Base-by-base conservation (phyloP, 2,797 vertebrate species). In the Dipus sagitta region DNA sequence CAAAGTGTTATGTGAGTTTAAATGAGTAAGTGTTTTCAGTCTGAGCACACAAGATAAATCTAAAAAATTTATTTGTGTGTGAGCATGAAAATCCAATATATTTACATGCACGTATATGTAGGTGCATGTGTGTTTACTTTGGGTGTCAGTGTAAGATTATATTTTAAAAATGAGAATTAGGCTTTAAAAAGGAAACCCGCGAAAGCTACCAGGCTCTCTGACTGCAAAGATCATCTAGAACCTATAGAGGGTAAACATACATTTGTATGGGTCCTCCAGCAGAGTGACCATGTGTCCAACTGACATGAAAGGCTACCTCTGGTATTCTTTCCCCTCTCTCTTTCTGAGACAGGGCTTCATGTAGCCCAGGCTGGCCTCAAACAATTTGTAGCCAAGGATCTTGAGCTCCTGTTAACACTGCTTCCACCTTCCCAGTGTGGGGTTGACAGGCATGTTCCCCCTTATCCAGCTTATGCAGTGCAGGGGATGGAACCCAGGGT, bases 81-180 rank as follows among this genome's bases (percentile, higher is more conserved):
- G 9, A 28, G 47, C 47, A 47, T 47, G 47, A 47, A 47, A 47
- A 47, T 11, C 47, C 47, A 47, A 47, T 47, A 47, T 47, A 47
- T 47, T 47, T 47, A 47, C 47, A 47, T 47, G 4, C 47, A 47
- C 2, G 47, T 47, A 47, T 47, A 11, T 47, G 12, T 76, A 38
- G 38, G 15, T 28, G 6, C 3, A 2, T 72, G 4, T 83, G 2
- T 68, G 17, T 90, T 34, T 24, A 92, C 42, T 80, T 68, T 79
- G 42, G 26, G 8, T 77, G 20, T 15, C 13, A 47, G 17, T 32
- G n/a, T 71, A 71, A 32, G 30, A 72, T 65, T 90, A 93, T 52
- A 80, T 86, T 91, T 80, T 81, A 68, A 94, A 84, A 64, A 68
- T 81, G 34, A 88, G 32, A 80, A 38, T 95, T 81, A 90, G 32